Percentiles rank a stretch among this genome's conserved stretches.
Evolutionary conservation across 2,888 invertebrate species (phyloP).

Genomic region (Troides helena): DNA sequence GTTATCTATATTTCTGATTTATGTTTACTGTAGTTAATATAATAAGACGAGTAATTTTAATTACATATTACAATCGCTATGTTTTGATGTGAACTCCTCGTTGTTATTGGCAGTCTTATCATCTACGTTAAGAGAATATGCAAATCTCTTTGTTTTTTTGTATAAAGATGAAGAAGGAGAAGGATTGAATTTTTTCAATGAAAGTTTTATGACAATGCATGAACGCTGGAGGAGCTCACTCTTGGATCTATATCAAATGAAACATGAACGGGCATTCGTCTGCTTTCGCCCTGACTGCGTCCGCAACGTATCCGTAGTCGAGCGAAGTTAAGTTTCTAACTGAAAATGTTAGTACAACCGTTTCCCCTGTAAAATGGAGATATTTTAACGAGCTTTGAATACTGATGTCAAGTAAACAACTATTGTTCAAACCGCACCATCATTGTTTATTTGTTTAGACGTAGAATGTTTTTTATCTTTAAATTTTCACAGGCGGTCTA

Average conservation of each 20-base stretch:
- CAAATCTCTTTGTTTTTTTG: not conserved
- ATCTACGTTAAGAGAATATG: too few relatives aligned
- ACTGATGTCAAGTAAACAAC: conserved; percentile 10
- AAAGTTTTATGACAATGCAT: not conserved
- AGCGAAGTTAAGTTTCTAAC: conserved; percentile 6
- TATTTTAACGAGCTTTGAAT: conserved; percentile 19
- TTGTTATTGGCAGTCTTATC: too few relatives aligned
- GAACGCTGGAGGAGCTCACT: not conserved
- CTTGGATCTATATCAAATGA: not conserved
- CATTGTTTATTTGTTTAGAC: not conserved
- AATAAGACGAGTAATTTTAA: too few relatives aligned
- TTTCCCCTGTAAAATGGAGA: conserved; percentile 2
- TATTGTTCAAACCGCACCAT: not conserved
- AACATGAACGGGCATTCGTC: not conserved
- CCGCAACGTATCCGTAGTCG: conserved; percentile 4
- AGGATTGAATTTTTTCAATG: not conserved
- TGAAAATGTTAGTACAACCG: conserved; percentile 11
- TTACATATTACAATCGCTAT: too few relatives aligned
- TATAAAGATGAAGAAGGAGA: not conserved
- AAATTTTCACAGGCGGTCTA: not conserved
- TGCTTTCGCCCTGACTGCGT: too few relatives aligned
- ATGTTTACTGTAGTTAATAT: too few relatives aligned
- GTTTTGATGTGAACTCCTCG: too few relatives aligned
- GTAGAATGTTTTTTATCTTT: not conserved
- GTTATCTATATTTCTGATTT: too few relatives aligned